Percentiles rank a stretch among this genome's conserved stretches.
Evolutionary conservation across 2,888 invertebrate genomes (phyloP).

Genomic region (Tiliacea aurago): DNA sequence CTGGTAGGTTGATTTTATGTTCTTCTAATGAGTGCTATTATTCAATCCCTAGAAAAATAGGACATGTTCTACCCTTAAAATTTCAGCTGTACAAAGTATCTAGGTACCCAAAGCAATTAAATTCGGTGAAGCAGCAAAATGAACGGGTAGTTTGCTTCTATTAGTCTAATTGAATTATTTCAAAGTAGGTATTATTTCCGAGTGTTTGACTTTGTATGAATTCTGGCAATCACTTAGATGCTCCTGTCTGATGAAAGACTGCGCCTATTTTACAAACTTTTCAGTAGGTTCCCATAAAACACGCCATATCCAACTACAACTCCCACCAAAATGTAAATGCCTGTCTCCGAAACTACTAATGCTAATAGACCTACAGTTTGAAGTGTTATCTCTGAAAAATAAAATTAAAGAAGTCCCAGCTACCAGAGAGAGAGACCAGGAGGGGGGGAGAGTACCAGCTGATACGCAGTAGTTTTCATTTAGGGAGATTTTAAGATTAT

Average conservation of each 20-base stretch:
- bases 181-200: neutral
- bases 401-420: neutral
- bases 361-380: neutral
- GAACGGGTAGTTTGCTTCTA: neutral
- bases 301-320: neutral
- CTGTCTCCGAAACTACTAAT: neutral
- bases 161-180: slow-evolving; percentile 10
- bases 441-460: no score
- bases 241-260: no score
- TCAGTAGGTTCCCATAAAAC: neutral
- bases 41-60: neutral
- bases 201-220: neutral
- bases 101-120: neutral
- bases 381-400: neutral
- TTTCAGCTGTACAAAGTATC: neutral
- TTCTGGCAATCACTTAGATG: slow-evolving; percentile 4
- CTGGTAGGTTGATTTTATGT: neutral
- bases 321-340: neutral
- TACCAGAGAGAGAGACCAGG: no score
- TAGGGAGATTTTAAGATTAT: neutral
- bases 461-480: neutral
- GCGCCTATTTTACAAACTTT: neutral
- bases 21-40: neutral
- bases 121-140: neutral
- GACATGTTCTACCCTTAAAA: neutral